Evolutionary conservation across 1,140 invertebrate species (phyloP).

Genomic region (Scaptomyza graminum): DNA sequence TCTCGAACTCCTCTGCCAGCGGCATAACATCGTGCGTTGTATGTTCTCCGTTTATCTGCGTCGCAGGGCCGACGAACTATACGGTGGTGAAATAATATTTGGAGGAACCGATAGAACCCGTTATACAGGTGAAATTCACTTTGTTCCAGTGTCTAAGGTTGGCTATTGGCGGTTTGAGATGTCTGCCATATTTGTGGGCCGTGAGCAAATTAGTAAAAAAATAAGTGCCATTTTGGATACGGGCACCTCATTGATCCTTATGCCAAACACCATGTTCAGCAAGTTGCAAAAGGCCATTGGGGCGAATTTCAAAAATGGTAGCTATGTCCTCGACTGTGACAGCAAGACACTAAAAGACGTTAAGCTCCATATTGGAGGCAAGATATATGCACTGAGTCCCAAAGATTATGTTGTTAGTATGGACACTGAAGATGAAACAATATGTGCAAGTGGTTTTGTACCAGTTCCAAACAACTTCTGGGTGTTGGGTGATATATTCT

Average conservation of each 20-base stretch:
- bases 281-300: conserved; percentile 33
- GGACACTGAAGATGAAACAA: background rate
- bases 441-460: conserved; percentile 32
- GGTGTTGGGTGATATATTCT: conserved; percentile 58
- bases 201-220: conserved; percentile 63
- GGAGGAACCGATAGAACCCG: conserved; percentile 55
- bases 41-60: conserved; percentile 96
- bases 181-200: conserved; percentile 19
- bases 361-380: conserved; percentile 36
- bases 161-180: conserved; percentile 77
- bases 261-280: conserved; percentile 85
- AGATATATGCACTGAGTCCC: conserved; percentile 31
- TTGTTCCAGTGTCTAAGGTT: conserved; percentile 54
- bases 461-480: conserved; percentile 43
- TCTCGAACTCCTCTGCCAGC: conserved; percentile 96
- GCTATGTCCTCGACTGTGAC: conserved; percentile 27
- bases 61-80: conserved; percentile 87
- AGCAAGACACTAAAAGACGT: conserved; percentile 21
- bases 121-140: conserved; percentile 59
- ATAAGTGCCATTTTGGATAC: conserved; percentile 90
- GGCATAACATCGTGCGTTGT: conserved; percentile 89
- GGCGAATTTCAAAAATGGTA: background rate
- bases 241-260: conserved; percentile 89
- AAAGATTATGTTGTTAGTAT: conserved; percentile 39
- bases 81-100: conserved; percentile 63